A percentile compares a stretch with the other conserved stretches of the same genome.
Evolutionary conservation across 2,113 vertebrate genomes (phyloP).

Genomic region (Bos taurus): DNA sequence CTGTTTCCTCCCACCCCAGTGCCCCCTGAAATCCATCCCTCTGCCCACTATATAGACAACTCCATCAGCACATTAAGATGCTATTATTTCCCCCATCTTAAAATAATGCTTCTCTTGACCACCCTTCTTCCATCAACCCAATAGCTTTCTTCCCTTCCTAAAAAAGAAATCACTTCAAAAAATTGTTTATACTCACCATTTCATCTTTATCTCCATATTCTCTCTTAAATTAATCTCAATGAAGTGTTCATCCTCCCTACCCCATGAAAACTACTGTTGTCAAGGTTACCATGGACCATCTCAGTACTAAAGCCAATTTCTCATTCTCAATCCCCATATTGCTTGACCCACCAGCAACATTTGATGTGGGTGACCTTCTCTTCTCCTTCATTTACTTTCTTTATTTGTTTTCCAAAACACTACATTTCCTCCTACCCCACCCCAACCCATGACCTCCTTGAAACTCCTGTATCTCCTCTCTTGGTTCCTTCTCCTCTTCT

Average conservation of each 20-base stretch:
- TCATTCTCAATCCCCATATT: background rate
- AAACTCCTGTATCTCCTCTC: background rate
- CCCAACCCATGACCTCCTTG: background rate
- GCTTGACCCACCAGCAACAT: too few species aligned
- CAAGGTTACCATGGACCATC: background rate
- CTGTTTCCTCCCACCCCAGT: background rate
- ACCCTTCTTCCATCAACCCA: background rate
- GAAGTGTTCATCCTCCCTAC: background rate
- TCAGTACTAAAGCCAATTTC: background rate
- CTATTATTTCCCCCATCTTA: background rate
- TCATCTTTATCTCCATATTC: background rate
- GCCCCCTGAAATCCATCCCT: background rate
- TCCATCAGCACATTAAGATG: background rate
- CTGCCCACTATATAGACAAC: too few species aligned
- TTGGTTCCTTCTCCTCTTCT: background rate
- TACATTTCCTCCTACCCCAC: rapidly evolving
- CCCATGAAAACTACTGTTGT: background rate
- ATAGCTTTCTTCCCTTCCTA: background rate
- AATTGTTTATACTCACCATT: background rate
- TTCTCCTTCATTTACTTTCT: background rate
- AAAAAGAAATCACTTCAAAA: background rate
- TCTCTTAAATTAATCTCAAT: background rate
- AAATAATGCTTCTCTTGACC: background rate
- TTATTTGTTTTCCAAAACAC: background rate
- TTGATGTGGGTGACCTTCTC: too few species aligned